Percentiles rank a stretch among this genome's conserved stretches.
phyloP scores from a whole-genome alignment of 2,113 vertebrate species.

The Ochotona princeps region DNA sequence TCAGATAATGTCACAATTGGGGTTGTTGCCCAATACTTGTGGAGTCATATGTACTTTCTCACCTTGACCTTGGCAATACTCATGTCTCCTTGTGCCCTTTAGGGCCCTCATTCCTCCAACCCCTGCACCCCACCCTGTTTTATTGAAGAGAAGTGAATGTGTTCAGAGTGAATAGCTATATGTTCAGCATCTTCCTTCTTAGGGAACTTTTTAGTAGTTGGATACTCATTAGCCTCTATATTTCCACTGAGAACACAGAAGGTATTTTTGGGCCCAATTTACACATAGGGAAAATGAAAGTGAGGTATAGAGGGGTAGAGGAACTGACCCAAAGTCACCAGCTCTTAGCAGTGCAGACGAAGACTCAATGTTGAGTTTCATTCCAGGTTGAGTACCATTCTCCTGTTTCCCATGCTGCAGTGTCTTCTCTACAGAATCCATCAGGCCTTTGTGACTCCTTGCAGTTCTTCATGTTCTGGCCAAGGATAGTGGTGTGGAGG shows the following conservation, averaged over 20 bases:
- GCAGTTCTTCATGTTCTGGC: neutral
- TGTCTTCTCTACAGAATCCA: neutral
- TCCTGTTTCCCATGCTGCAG: neutral
- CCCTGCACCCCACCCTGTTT: neutral
- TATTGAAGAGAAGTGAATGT: neutral
- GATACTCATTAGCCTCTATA: neutral
- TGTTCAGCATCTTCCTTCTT: neutral
- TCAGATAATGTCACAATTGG: too few species aligned
- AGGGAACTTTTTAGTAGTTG: neutral
- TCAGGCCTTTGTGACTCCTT: neutral
- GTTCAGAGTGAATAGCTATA: neutral
- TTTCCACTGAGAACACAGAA: neutral
- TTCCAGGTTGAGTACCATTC: neutral
- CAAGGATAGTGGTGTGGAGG: neutral
- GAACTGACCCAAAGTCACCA: neutral
- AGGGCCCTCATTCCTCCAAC: neutral
- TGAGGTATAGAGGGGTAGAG: neutral
- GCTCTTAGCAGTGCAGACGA: neutral
- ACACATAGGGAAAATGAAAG: neutral
- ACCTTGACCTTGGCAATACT: neutral
- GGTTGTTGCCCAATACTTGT: neutral
- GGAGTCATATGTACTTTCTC: fast-evolving
- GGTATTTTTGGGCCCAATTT: neutral
- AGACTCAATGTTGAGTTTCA: neutral
- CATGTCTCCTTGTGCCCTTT: neutral